Evolutionary conservation across 2,888 invertebrate genomes (phyloP), one percentile per base, ranked within the genome.

Genomic region (Tetheella fluctuosa): DNA sequence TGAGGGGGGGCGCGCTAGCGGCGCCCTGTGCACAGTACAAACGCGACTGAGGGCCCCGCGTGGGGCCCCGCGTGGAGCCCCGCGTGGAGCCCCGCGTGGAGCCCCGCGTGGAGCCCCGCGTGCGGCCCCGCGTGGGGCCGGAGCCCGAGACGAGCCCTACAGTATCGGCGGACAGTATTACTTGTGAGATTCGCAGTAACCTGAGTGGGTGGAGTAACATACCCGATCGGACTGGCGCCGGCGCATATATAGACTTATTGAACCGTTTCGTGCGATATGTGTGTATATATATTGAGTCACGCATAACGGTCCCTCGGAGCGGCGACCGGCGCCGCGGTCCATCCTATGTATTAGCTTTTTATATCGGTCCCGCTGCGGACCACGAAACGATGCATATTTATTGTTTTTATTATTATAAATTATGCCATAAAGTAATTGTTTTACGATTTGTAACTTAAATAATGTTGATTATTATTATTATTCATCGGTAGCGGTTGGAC

Each of bases 341-440:
- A 4, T 10, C 5, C 54, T 30, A 5, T 28, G 54, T 28, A 17
- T 30, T 5, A 54, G 15, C 25, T n/a, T 54, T n/a, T 25, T n/a
- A 28, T n/a, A 13, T n/a, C 61, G 63, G 66, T 59, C 64, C 64
- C 67, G 63, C 60, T 52, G 69, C 64, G 71, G 76, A 70, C 67
- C 72, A 68, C 77, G 62, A 74, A 71, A 73, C 82, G 76, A 83
- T 80, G 83, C 83, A 83, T 87, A 86, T 88, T 87, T 90, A 87
- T 88, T 88, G 79, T 83, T 84, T 83, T 82, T 72, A 72, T 52
- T 60, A 69, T 82, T 84, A 80, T 87, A 85, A 86, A 84, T 85
- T 88, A 89, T 87, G 90, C 89, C 89, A 90, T 90, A 90, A 77
- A 68, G 65, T 77, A 74, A 84, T 86, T 84, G 84, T 87, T 88